Conservation (phyloP, 2,113 vertebrate genomes). For the Macheiramphus alcinus region DNA sequence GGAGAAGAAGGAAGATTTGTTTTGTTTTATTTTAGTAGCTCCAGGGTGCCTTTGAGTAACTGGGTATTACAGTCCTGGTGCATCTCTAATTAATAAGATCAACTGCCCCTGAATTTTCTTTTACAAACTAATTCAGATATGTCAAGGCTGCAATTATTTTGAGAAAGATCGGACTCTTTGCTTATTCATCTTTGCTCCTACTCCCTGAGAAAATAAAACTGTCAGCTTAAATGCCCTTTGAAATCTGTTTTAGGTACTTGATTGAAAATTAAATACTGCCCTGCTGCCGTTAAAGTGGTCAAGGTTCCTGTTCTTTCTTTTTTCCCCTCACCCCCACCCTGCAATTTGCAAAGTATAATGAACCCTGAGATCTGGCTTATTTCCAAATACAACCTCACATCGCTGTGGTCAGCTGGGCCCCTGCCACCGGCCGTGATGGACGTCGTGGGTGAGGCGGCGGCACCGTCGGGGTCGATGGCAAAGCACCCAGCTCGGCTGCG, state of each 20-base stretch:
- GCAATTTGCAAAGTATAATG: neutral
- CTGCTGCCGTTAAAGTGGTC: conserved; percentile 18
- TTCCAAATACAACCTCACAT: neutral
- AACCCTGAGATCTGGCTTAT: neutral
- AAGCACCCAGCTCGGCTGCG: fast-evolving
- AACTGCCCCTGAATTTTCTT: conserved; percentile 77
- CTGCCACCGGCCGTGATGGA: fast-evolving
- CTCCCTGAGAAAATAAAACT: conserved; percentile 76
- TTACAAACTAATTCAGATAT: conserved; percentile 79
- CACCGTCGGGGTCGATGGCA: neutral
- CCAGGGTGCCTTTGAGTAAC: conserved; percentile 61
- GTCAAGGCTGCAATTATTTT: conserved; percentile 78
- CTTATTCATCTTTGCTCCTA: conserved; percentile 76
- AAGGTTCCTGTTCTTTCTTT: neutral
- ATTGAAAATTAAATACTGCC: conserved; percentile 72
- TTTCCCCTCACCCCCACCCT: neutral
- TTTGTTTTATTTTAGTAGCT: conserved; percentile 71
- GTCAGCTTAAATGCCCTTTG: conserved; percentile 71
- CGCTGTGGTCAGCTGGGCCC: neutral
- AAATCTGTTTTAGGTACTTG: conserved; percentile 72
- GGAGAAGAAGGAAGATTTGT: conserved; percentile 53
- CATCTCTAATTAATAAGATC: conserved; percentile 80
- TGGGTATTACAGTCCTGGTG: conserved; percentile 59
- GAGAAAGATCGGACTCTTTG: conserved; percentile 73
- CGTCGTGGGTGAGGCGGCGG: fast-evolving